Evolutionary conservation across 2,113 vertebrate genomes (phyloP).

Genomic region (Clupea harengus): DNA sequence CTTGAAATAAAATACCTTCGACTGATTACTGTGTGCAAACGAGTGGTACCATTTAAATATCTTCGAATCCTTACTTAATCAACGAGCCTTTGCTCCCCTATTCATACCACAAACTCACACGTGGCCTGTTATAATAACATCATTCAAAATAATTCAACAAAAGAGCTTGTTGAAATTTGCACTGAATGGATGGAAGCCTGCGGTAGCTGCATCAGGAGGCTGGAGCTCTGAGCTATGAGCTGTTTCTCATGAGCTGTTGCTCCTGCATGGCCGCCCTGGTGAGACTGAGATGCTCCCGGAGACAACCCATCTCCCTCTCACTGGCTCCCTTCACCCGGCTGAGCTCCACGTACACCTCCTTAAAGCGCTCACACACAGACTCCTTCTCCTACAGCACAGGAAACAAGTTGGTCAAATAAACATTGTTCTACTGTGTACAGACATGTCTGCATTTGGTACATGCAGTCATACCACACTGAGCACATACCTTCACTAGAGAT

Average conservation of each 20-base stretch:
- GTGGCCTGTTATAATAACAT: too few species aligned
- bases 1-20: neutral
- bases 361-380: slow-evolving; percentile 81
- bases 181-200: too few species aligned
- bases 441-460: neutral
- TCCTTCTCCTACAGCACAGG: slow-evolving; percentile 78
- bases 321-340: slow-evolving; percentile 78
- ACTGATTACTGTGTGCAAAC: neutral
- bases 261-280: slow-evolving; percentile 81
- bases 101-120: neutral
- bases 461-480: neutral
- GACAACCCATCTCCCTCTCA: slow-evolving; percentile 80
- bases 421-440: neutral
- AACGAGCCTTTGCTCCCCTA: neutral
- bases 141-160: too few species aligned
- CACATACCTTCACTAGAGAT: slow-evolving; percentile 80
- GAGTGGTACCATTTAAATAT: neutral
- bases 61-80: neutral
- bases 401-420: neutral
- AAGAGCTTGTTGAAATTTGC: too few species aligned
- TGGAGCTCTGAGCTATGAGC: neutral
- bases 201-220: neutral
- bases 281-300: slow-evolving; percentile 85
- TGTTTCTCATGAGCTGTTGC: slow-evolving; percentile 62
- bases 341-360: slow-evolving; percentile 84